phyloP scores from a whole-genome alignment of 2,888 invertebrate genomes.

The Chrysomela aeneicollis region DNA sequence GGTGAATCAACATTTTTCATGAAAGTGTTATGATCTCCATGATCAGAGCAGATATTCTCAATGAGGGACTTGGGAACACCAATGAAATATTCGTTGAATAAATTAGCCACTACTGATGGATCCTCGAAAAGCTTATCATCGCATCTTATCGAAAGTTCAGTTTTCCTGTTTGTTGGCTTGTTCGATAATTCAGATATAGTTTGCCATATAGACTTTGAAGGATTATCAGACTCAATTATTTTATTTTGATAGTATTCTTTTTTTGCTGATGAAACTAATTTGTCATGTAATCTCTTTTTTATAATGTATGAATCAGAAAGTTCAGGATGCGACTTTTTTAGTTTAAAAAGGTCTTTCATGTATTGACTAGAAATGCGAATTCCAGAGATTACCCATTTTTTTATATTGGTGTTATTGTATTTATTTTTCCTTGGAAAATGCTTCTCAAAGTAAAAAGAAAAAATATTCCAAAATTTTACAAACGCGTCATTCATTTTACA shows the following conservation, averaged over 20 bases:
- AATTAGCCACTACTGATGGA: neutral
- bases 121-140: conserved; percentile 6
- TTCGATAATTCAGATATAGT: no score
- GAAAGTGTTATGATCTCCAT: neutral
- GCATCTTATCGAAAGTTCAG: no score
- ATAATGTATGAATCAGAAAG: neutral
- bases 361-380: conserved; percentile 6
- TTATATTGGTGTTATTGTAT: neutral
- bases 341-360: conserved; percentile 3
- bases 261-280: no score
- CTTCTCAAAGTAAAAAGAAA: neutral
- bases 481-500: conserved; percentile 3
- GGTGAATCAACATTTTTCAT: conserved; percentile 3
- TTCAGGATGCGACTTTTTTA: conserved; percentile 2
- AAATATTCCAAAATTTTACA: neutral
- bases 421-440: conserved; percentile 1
- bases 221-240: neutral
- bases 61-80: no score
- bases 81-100: no score
- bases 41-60: no score
- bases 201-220: conserved; percentile 11
- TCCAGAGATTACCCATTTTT: neutral
- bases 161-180: no score
- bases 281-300: conserved; percentile 1
- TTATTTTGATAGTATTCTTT: no score